Evolutionary conservation across 2,113 vertebrate species (phyloP).

Genomic region (Cichladusa arquata): DNA sequence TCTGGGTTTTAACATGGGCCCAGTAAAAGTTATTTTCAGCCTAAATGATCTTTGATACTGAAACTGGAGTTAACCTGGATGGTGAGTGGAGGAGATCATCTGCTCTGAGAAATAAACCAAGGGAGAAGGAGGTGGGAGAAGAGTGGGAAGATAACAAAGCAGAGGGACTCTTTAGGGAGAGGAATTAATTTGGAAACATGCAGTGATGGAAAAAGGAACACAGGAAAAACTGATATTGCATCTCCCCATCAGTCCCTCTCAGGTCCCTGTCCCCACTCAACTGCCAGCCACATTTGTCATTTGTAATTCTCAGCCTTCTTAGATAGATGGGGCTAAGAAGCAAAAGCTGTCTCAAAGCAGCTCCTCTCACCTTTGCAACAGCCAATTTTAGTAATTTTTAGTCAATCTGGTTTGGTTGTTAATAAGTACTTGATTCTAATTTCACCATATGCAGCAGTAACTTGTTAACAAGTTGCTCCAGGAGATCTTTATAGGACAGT

Average conservation of each 20-base stretch:
- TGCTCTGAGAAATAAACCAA: not conserved
- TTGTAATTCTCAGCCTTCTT: constrained; percentile 42
- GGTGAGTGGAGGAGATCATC: not conserved
- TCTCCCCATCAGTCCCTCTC: not conserved
- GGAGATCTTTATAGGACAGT: constrained; percentile 43
- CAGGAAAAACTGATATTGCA: not conserved
- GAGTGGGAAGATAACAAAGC: not conserved
- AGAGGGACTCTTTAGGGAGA: not conserved
- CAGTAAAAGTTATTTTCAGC: constrained; percentile 34
- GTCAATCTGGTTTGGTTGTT: not conserved
- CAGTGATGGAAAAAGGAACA: not conserved
- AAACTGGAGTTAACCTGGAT: constrained; percentile 15
- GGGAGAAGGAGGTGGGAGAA: not conserved
- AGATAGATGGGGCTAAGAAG: constrained; percentile 32
- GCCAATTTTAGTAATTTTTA: not conserved
- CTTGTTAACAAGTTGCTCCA: constrained; percentile 51
- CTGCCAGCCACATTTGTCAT: not conserved
- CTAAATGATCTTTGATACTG: constrained; percentile 32
- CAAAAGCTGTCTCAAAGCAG: constrained; percentile 5
- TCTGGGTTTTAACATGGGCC: not conserved
- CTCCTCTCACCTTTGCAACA: not conserved
- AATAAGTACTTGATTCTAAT: not conserved
- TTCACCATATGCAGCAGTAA: not conserved
- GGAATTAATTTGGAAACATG: not conserved
- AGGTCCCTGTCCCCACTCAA: not conserved